Evolutionary conservation across 2,797 vertebrate species (phyloP).

Genomic region (Capromys pilorides): DNA sequence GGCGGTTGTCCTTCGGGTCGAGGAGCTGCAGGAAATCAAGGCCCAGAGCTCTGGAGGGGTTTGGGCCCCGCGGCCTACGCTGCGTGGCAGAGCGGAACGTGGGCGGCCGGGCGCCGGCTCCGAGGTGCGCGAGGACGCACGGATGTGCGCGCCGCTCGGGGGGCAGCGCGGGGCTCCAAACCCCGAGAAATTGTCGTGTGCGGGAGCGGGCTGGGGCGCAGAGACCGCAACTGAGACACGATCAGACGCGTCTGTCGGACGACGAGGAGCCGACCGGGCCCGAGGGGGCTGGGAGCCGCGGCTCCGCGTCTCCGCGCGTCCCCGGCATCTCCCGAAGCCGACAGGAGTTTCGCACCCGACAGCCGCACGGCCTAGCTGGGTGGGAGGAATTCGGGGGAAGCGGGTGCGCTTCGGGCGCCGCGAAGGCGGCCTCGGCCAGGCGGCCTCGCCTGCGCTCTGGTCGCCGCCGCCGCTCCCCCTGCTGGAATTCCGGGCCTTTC

Average conservation of each 20-base stretch:
- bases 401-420: neutral
- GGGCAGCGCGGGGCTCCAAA: neutral
- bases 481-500: neutral
- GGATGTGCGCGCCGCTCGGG: neutral
- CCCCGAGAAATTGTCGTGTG: too few species aligned
- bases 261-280: neutral
- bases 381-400: conserved; percentile 67
- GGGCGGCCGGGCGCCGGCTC: fast-evolving
- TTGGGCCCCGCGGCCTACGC: neutral
- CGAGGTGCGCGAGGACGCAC: neutral
- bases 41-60: neutral
- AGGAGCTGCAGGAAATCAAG: neutral
- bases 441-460: neutral
- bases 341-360: neutral
- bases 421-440: neutral
- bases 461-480: neutral
- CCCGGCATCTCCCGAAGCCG: neutral
- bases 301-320: neutral
- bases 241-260: neutral
- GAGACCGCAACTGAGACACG: neutral
- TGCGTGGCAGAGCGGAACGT: neutral
- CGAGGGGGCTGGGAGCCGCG: neutral
- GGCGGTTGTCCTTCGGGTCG: neutral
- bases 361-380: neutral
- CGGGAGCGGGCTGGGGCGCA: neutral